Evolutionary conservation across 2,113 vertebrate genomes (phyloP), one percentile per base, ranked within the genome.

Genomic region (Petromus typicus): DNA sequence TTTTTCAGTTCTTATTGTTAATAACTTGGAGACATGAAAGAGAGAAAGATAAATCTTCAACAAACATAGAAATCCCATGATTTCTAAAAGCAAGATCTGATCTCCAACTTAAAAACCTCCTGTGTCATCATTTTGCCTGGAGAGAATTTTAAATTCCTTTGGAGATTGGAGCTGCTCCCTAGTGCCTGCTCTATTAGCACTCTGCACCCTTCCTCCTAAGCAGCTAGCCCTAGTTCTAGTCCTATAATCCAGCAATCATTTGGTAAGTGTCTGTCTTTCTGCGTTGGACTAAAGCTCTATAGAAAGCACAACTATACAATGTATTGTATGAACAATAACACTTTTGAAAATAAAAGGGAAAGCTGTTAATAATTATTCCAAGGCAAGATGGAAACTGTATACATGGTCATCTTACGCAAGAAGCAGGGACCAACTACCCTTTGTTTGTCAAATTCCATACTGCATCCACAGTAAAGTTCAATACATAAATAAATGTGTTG

Each of bases 61-160:
- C 90, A 78, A 93, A 95, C 84, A 86, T 4, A 93, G 48, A 96
- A 92, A 90, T 94, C 80, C 84, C 48, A n/a, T 57, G 75, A 94
- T 56, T 96, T 94, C 83, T 81, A 20, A 90, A 96, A 75, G 67
- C 1, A 11, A 90, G 71, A 84, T 71, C 80, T 93, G 80, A 91
- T 91, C 51, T 76, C 91, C 57, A 64, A 64, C 96, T 89, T 87
- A 48, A 69, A 96, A 84, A 54, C 56, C 43, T 83, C 43, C 51
- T 34, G 0, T 9, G 45, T 80, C 57, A 87, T 86, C 7, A 0
- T 75, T 90, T 93, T 69, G 91, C 86, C 88, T n/a, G 78, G 75
- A 37, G 71, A 86, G 63, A 67, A 64, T 25, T 45, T 27, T 48
- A 76, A 73, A 81, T 71, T 61, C 63, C 89, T 90, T 13, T 23